Percentiles rank a stretch among this genome's conserved stretches.
phyloP scores from a whole-genome alignment of 2,888 invertebrate genomes.

The Zelleria hepariella region DNA sequence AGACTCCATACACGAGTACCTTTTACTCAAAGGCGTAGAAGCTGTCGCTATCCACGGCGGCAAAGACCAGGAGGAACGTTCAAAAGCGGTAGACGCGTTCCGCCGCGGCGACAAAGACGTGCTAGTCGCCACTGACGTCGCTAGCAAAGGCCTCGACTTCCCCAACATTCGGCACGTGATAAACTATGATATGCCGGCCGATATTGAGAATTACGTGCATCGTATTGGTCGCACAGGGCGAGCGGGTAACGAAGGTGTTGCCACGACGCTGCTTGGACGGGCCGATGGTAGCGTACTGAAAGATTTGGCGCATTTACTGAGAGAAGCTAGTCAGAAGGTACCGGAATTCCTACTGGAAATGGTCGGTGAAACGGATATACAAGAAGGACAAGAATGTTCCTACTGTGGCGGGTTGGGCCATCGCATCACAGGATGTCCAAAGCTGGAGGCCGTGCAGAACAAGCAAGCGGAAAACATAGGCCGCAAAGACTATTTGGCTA shows the following conservation, averaged over 20 bases:
- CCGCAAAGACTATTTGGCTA: too few species aligned
- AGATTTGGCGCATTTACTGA: constrained; percentile 94
- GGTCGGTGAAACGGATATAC: constrained; percentile 92
- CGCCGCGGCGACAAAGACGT: constrained; percentile 94
- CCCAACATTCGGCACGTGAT: constrained; percentile 98
- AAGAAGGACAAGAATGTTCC: constrained; percentile 96
- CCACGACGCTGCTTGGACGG: constrained; percentile 97
- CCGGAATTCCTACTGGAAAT: constrained; percentile 92
- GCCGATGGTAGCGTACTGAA: constrained; percentile 94
- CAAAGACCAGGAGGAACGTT: constrained; percentile 98
- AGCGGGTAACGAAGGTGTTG: constrained; percentile 87
- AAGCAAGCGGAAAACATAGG: too few species aligned
- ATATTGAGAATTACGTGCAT: constrained; percentile 97
- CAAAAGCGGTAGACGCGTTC: constrained; percentile 95
- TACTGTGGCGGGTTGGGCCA: constrained; percentile 99
- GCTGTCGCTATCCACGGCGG: constrained; percentile 99
- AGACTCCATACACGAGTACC: constrained; percentile 98
- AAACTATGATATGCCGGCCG: constrained; percentile 99
- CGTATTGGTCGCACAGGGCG: constrained; percentile 90
- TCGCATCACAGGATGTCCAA: constrained; percentile 94
- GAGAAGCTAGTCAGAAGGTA: constrained; percentile 91
- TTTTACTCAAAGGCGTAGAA: constrained; percentile 96
- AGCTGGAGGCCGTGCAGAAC: too few species aligned
- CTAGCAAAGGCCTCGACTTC: constrained; percentile 99
- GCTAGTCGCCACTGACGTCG: constrained; percentile 98